These are phyloP conservation scores for Cheirogaleus medius DNA, from an alignment of 2,113 vertebrate genomes.

Conservation along the genomic window DNA sequence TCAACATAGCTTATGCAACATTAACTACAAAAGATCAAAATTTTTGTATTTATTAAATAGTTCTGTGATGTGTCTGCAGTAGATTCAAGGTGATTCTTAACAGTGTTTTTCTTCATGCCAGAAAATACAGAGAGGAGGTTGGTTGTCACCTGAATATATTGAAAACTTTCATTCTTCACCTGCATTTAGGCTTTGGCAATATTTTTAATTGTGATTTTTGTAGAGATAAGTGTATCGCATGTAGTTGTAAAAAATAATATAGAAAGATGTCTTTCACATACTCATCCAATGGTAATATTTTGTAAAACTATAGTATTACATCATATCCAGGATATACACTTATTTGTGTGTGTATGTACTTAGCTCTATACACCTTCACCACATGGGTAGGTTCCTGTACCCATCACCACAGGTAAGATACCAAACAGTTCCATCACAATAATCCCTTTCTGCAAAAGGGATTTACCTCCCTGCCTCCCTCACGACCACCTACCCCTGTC, in stretches of 20 bases:
- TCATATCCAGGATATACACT: neutral
- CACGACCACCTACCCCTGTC: neutral
- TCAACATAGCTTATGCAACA: neutral
- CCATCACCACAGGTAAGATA: too few relatives aligned
- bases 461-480: neutral
- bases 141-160: rapidly evolving
- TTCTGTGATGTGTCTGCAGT: rapidly evolving
- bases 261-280: neutral
- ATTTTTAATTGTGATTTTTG: neutral
- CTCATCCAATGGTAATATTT: neutral
- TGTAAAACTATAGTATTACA: neutral
- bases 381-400: neutral
- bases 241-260: neutral
- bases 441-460: neutral
- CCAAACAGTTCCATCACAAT: rapidly evolving
- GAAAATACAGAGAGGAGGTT: neutral
- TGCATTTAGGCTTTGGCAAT: neutral
- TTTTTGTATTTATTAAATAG: neutral
- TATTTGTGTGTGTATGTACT: neutral
- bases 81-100: neutral
- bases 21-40: neutral
- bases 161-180: neutral
- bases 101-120: neutral
- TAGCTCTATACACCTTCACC: neutral
- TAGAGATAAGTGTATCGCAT: too few relatives aligned